Evolutionary conservation across 2,113 vertebrate genomes (phyloP), one percentile per base, ranked within the genome.

Genomic region (Larimichthys polyactis): DNA sequence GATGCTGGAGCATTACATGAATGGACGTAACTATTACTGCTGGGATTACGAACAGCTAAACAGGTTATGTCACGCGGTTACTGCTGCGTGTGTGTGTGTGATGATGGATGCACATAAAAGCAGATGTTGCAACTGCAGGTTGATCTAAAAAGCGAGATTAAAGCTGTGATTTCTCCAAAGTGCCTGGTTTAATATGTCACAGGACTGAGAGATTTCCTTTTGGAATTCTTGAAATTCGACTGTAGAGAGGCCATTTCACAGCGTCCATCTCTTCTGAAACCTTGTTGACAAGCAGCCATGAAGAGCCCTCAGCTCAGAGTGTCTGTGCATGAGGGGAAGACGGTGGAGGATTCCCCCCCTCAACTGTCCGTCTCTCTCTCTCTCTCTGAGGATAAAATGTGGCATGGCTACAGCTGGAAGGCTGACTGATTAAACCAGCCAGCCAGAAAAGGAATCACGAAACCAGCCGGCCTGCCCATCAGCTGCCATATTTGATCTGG

Each of bases 331-430:
- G 68, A 72, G 79, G 40, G 43, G 55, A 66, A 69, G 66, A 65
- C 74, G 58, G 75, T 14, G 17, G 63, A 90, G 86, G 83, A 89
- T 83, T 87, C 86, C 87, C 90, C 74, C 86, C 86, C 87, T 89
- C 76, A 51, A 68, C 73, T 87, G 85, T 49, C 72, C 57, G 72
- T 32, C 58, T 79, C 69, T 66, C 75, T 75, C 70, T 27, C 27
- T 27, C 5, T 32, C 75, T 75, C 70, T 58, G 83, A 74, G 76
- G 86, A 88, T 71, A 55, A 67, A 67, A 74, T 44, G 77, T 87
- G 85, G 72, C 71, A 52, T 40, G 75, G 78, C 72, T 84, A 40
- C 90, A 91, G 79, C 75, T 85, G 79, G 70, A 83, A 67, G 71
- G 60, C 65, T 74, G 68, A 81, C 67, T 73, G 78, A 89, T 77